These are phyloP conservation scores for Polypedilum vanderplanki DNA, from an alignment of 1,140 invertebrate genomes.

Conservation along the genomic window DNA sequence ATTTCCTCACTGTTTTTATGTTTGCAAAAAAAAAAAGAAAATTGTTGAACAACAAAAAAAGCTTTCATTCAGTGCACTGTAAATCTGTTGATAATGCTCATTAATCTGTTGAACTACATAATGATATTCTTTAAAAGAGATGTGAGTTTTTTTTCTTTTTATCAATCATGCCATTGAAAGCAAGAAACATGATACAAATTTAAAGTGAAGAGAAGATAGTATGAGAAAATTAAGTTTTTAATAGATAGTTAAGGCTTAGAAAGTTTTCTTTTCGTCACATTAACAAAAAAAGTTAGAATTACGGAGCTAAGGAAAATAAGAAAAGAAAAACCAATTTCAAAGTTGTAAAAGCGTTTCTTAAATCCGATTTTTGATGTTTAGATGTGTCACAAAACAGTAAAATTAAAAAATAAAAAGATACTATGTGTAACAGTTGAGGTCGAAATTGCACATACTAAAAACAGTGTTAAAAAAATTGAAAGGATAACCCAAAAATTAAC, in stretches of 20 bases:
- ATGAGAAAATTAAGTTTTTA: neutral
- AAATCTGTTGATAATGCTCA: constrained; percentile 18
- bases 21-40: neutral
- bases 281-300: neutral
- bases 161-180: constrained; percentile 17
- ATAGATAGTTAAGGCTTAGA: neutral
- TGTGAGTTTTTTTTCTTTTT: neutral
- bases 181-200: constrained; percentile 7
- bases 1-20: neutral
- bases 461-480: neutral
- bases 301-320: neutral
- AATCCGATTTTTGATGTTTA: constrained; percentile 19
- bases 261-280: neutral
- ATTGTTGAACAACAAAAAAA: neutral
- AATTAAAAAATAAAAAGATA: neutral
- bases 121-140: constrained; percentile 10
- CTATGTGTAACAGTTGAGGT: neutral
- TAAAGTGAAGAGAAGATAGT: neutral
- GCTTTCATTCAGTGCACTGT: neutral
- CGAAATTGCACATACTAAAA: neutral
- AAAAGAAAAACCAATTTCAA: neutral
- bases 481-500: neutral
- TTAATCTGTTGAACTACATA: neutral
- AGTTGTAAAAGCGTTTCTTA: constrained; percentile 7
- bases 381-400: neutral